Conservation (phyloP, 2,888 invertebrate species). For the Thymelicus acteon region DNA sequence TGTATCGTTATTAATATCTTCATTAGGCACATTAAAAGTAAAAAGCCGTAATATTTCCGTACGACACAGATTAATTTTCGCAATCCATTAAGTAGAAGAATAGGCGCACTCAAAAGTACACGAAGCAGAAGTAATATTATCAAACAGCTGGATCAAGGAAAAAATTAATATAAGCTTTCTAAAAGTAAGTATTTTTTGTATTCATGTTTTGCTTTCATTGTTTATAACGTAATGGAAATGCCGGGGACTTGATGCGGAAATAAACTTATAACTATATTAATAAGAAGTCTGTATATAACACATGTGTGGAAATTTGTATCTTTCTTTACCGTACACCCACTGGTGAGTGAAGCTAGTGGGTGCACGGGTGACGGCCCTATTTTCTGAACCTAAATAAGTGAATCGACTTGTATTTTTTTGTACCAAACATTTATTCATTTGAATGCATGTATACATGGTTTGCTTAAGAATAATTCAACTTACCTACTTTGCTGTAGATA, state of each 20-base stretch:
- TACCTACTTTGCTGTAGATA: too few species aligned
- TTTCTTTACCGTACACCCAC: too few species aligned
- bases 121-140: conserved; percentile 32
- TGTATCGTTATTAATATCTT: conserved; percentile 28
- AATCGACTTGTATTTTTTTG: too few species aligned
- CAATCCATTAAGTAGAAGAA: conserved; percentile 31
- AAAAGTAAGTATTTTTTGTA: conserved; percentile 24
- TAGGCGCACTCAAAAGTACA: conserved; percentile 31
- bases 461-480: too few species aligned
- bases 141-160: conserved; percentile 26
- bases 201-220: conserved; percentile 25
- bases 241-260: neutral
- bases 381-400: too few species aligned
- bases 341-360: too few species aligned
- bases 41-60: conserved; percentile 35
- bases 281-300: too few species aligned
- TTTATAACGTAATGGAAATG: conserved; percentile 19
- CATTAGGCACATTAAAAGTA: conserved; percentile 23
- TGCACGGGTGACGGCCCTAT: too few species aligned
- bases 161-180: conserved; percentile 24
- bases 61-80: conserved; percentile 33
- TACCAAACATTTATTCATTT: too few species aligned
- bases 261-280: too few species aligned
- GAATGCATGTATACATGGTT: too few species aligned
- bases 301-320: too few species aligned